phyloP scores from a whole-genome alignment of 2,888 invertebrate species.

The Thera britannica region DNA sequence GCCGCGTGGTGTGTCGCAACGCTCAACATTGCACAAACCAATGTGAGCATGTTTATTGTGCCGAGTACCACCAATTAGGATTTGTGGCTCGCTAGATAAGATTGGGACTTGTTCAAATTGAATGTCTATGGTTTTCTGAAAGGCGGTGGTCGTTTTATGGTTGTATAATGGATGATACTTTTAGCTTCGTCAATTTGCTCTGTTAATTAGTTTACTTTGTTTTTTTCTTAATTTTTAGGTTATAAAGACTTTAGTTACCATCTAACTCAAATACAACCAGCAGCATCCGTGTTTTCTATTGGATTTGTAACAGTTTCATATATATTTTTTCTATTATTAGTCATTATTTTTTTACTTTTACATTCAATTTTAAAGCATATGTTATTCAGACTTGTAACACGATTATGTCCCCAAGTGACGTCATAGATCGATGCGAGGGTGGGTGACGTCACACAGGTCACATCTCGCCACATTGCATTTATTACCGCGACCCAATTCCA shows the following conservation, averaged over 20 bases:
- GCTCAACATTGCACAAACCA: constrained; percentile 53
- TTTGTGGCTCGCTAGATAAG: constrained; percentile 8
- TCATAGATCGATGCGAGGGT: constrained; percentile 26
- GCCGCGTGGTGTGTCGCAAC: constrained; percentile 56
- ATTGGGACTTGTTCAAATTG: constrained; percentile 1
- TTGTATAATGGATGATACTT: no score
- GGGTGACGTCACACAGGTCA: constrained; percentile 32
- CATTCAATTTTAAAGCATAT: not conserved
- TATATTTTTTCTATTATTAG: no score
- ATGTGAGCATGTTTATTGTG: constrained; percentile 18
- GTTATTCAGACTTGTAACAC: constrained; percentile 1
- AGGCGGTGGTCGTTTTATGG: no score
- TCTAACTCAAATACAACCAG: no score
- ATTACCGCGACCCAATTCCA: constrained; percentile 38
- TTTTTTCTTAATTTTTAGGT: no score
- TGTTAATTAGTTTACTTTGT: no score
- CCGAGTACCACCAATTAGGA: constrained; percentile 14
- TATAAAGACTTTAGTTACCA: no score
- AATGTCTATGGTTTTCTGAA: no score
- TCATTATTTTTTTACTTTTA: no score
- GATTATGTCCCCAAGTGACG: constrained; percentile 25
- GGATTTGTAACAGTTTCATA: no score
- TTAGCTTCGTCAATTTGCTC: no score
- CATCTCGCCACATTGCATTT: constrained; percentile 38
- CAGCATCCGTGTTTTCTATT: no score